Conservation (phyloP, 53 echinoderm and acorn worm species). For the Patiria pectinifera region DNA sequence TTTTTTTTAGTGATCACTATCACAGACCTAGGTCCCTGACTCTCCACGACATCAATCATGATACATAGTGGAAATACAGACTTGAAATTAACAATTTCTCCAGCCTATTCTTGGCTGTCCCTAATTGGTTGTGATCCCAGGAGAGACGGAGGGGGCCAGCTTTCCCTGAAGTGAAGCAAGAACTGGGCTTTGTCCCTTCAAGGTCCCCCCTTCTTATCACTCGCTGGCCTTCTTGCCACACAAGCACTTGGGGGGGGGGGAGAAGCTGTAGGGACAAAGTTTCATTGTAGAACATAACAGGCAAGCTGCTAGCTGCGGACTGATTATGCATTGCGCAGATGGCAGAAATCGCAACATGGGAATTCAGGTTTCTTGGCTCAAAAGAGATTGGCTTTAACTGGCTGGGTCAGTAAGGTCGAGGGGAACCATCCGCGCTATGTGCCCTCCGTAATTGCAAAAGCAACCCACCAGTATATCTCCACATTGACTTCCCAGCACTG, state of each 20-base stretch:
- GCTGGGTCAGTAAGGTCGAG: conserved; percentile 54
- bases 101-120: conserved; percentile 1
- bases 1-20: too few relatives aligned
- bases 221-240: not conserved
- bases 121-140: conserved; percentile 56
- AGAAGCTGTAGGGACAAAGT: not conserved
- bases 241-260: not conserved
- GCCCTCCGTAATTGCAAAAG: conserved; percentile 65
- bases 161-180: conserved; percentile 46
- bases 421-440: conserved; percentile 62
- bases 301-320: conserved; percentile 17
- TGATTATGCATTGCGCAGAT: conserved; percentile 58
- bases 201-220: conserved; percentile 10
- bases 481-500: conserved; percentile 3
- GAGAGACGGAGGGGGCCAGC: conserved; percentile 18
- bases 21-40: too few relatives aligned
- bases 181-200: conserved; percentile 51
- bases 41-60: not conserved
- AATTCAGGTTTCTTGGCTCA: conserved; percentile 53
- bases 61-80: not conserved
- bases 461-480: conserved; percentile 45
- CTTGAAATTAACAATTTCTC: not conserved
- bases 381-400: conserved; percentile 61
- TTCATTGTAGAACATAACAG: conserved; percentile 12
- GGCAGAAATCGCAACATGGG: conserved; percentile 60